Evolutionary conservation across 2,113 vertebrate genomes (phyloP).

Genomic region (Catharus bicknelli): DNA sequence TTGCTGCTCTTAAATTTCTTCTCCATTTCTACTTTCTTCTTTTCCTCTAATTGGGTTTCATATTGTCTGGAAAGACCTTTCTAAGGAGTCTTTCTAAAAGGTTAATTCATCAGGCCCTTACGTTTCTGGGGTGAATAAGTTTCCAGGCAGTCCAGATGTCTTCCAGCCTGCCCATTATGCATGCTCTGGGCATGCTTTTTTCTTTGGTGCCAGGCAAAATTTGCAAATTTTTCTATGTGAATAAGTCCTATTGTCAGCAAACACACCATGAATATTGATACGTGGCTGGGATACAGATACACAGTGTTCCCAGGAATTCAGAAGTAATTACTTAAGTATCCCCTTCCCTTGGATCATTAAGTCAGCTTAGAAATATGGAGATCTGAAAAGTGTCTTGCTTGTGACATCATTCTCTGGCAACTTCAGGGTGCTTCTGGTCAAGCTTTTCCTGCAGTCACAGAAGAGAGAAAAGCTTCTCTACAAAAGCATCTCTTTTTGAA

Average conservation of each 20-base stretch:
- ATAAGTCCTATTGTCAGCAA: not conserved
- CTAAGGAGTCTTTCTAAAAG: not conserved
- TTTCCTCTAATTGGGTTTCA: not conserved
- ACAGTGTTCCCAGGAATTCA: not conserved
- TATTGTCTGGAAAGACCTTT: accelerated
- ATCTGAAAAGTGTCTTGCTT: not conserved
- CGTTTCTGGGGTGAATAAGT: not conserved
- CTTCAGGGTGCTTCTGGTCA: not conserved
- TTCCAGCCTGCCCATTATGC: not conserved
- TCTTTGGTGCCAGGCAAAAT: not conserved
- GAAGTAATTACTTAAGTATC: not conserved
- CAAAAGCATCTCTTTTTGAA: not conserved
- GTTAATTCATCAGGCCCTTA: not conserved
- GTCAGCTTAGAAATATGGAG: not conserved
- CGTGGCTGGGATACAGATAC: not conserved
- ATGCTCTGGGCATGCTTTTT: not conserved
- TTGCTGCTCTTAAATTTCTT: conserved; percentile 18
- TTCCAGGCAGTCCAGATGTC: not conserved
- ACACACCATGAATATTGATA: not conserved
- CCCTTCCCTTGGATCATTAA: not conserved
- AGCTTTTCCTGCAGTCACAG: not conserved
- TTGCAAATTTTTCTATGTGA: not conserved
- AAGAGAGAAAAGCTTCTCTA: not conserved
- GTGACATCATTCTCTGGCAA: not conserved
- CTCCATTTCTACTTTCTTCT: not conserved